A percentile compares a stretch with the other conserved stretches of the same genome.
Conservation (phyloP, 64 coral and sea anemone species). For the Anthopleura sola region DNA sequence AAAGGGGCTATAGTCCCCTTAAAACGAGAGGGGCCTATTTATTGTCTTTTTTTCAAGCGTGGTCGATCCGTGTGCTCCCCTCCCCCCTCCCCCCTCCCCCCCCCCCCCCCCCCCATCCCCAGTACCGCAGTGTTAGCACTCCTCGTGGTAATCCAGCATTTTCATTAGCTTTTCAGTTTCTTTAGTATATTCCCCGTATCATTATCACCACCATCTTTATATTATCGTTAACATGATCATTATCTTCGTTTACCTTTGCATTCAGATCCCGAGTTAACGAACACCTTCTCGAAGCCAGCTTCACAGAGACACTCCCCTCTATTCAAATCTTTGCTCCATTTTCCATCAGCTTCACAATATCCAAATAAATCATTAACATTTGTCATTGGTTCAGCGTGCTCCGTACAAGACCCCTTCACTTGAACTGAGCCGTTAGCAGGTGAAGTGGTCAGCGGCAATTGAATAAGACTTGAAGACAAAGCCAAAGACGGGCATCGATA, state of each 20-base stretch:
- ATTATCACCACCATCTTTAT: too few species aligned
- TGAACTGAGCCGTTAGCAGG: constrained; percentile 9
- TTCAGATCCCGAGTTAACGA: not conserved
- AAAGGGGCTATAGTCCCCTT: too few species aligned
- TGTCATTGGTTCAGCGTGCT: constrained; percentile 9
- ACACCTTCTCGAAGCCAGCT: constrained; percentile 25
- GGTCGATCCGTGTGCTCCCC: too few species aligned
- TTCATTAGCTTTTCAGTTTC: too few species aligned
- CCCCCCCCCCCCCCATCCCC: too few species aligned
- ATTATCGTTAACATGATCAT: too few species aligned
- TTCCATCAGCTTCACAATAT: constrained; percentile 11
- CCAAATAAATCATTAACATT: constrained; percentile 16
- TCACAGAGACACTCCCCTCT: constrained; percentile 42
- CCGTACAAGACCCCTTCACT: not conserved
- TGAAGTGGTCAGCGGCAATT: constrained; percentile 13
- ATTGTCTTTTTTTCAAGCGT: too few species aligned
- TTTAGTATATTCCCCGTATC: too few species aligned
- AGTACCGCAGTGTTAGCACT: too few species aligned
- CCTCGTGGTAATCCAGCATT: too few species aligned
- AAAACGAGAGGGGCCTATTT: too few species aligned
- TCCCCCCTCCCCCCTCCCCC: too few species aligned
- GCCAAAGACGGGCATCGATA: constrained; percentile 16
- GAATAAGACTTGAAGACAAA: constrained; percentile 13
- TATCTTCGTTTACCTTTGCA: constrained; percentile 29
- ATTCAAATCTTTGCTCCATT: constrained; percentile 8